A percentile compares a stretch with the other conserved stretches of the same genome.
Evolutionary conservation across 2,888 invertebrate species (phyloP).

Genomic region (Pandemis corylana): DNA sequence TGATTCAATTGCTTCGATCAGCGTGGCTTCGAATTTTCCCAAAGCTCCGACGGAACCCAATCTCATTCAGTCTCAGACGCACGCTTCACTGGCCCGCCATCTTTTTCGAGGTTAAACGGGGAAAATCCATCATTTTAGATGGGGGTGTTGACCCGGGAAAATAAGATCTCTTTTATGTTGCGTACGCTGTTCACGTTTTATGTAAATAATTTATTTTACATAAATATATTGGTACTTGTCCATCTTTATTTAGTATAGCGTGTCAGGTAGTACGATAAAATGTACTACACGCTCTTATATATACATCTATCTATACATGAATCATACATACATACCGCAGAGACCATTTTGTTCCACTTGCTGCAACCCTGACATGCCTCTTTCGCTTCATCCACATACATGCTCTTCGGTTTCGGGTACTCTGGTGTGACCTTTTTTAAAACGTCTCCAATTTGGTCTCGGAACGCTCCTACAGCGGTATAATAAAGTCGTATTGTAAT

Average conservation of each 20-base stretch:
- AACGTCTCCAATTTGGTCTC: too few relatives aligned
- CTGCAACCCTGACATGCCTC: too few relatives aligned
- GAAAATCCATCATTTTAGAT: constrained; percentile 48
- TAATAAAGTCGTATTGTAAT: too few relatives aligned
- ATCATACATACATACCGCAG: too few relatives aligned
- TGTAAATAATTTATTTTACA: background rate
- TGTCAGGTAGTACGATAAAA: background rate
- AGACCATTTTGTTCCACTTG: too few relatives aligned
- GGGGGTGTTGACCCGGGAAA: constrained; percentile 48
- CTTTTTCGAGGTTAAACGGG: constrained; percentile 43
- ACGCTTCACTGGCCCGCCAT: constrained; percentile 1
- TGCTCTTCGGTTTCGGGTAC: too few relatives aligned
- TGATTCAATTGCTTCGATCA: too few relatives aligned
- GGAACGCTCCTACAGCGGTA: too few relatives aligned
- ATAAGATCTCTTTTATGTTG: constrained; percentile 33
- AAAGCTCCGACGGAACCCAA: constrained; percentile 17
- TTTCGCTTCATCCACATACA: too few relatives aligned
- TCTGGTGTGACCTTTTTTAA: too few relatives aligned
- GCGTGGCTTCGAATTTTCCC: background rate
- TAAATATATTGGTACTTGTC: background rate
- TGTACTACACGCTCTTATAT: too few relatives aligned
- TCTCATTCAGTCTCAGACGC: background rate
- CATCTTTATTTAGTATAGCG: background rate
- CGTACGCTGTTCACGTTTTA: background rate
- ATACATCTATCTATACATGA: too few relatives aligned